Conservation (phyloP, 2,888 invertebrate genomes). For the Euproctis similis region DNA sequence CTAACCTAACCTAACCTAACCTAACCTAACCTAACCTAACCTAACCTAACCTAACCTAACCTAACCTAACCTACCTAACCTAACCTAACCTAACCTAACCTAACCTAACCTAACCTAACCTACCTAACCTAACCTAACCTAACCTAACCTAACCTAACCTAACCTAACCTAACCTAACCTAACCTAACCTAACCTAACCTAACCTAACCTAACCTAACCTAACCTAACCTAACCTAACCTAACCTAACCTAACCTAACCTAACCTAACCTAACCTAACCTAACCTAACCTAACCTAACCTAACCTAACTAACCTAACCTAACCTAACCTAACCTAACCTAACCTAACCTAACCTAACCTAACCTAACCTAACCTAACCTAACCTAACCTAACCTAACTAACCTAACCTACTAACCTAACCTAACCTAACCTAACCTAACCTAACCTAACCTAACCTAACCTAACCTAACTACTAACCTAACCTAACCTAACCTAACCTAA, state of each 20-base stretch:
- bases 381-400: constrained; percentile 37
- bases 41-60: constrained; percentile 3
- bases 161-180: constrained; percentile 7
- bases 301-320: constrained; percentile 10
- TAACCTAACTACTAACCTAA: too few relatives aligned
- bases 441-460: constrained; percentile 13
- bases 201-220: constrained; percentile 17
- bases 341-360: constrained; percentile 8
- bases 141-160: constrained; percentile 3
- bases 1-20: constrained; percentile 3
- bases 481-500: constrained; percentile 21
- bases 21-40: constrained; percentile 3
- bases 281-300: constrained; percentile 7
- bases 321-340: constrained; percentile 16
- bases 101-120: constrained; percentile 3
- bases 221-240: constrained; percentile 13
- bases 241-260: constrained; percentile 15
- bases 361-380: constrained; percentile 15
- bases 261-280: constrained; percentile 9
- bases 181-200: constrained; percentile 20
- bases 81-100: constrained; percentile 3
- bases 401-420: too few relatives aligned
- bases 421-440: constrained; percentile 25
- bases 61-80: too few relatives aligned
- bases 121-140: too few relatives aligned